Evolutionary conservation across 2,888 invertebrate species (phyloP), one percentile per base, ranked within the genome.

Genomic region (Cryptops parisi): DNA sequence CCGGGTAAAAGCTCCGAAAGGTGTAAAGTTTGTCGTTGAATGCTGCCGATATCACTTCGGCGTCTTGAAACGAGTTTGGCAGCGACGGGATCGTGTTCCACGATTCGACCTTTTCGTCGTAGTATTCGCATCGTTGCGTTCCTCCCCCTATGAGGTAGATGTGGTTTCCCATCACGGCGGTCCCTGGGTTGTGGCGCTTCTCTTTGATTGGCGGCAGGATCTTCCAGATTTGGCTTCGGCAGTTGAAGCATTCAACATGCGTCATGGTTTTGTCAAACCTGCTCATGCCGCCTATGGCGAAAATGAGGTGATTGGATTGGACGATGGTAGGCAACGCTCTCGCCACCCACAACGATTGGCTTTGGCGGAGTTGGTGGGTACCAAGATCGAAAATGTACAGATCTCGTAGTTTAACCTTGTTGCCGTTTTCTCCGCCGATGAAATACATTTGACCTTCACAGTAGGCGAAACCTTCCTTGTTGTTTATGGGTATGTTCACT

Each of bases 111-210:
- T 3, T 5, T 9, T 38, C 23, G 40, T 41, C 26, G 50, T 17
- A 50, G 24, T 40, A 40, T 15, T 50, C 50, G 25, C 50, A 50
- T 3, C 41, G 50, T 2, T 15, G n/a, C 3, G 50, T 50, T n/a
- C 26, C n/a, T 6, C 50, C 50, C 5, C 50, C 50, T n/a, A 50
- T 41, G 23, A 50, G 4, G 17, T 50, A 50, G 9, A 50, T 17
- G 2, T 21, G n/a, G 4, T n/a, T 24, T n/a, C 41, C 41, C 27
- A 50, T 15, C 2, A 50, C 40, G 2, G 27, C 41, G 3, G 33
- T 22, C 21, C 50, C 50, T 22, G 50, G 50, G 22, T 50, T 22
- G 6, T 2, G 17, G 25, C 50, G 25, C 24, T 40, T 41, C 4
- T 41, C 40, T 23, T 50, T 50, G 1, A 50, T 15, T 5, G 50